Evolutionary conservation across 2,113 vertebrate species (phyloP), one percentile per base, ranked within the genome.

Genomic region (Candoia aspera): DNA sequence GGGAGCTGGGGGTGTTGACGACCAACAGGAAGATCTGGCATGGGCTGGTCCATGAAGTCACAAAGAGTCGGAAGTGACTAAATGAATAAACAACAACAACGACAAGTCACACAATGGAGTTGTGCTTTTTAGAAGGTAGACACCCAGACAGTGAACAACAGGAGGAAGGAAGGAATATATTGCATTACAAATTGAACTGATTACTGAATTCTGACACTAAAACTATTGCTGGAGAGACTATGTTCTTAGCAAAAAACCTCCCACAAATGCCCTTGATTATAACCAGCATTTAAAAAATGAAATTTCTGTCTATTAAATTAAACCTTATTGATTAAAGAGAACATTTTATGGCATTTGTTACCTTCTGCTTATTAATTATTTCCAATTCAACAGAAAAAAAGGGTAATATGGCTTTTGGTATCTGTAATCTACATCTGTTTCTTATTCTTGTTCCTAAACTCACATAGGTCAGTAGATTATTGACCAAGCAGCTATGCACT

Each of bases 141-240:
- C 1, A 91, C 19, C 57, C 24, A 59, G 8, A 8, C 29, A 55
- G 83, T 93, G 94, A 92, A 79, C 58, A 64, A 19, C 21, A 86
- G 0, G 2, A 42, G 17, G 29, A 62, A 58, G 13, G 60, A 53
- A 3, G 58, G 19, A 84, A 84, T 62, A 54, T 23, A 85, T 5
- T 86, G 49, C 87, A 59, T 84, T 68, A 91, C 87, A 64, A 83
- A 64, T 15, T 88, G 83, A 86, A 64, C 84, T 89, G 15, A 90
- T 86, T 86, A 87, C 1, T 15, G 53, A 83, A 26, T 90, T 79
- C 49, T 90, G 29, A 59, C 10, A 21, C 33, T 42, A 79, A 55
- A 57, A 13, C 42, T 37, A 29, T 24, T 84, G 54, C 23, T 59
- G 42, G 87, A 73, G 15, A 23, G 29, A 84, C 8, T 37, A 15